A percentile compares a stretch with the other conserved stretches of the same genome.
Conservation (phyloP, 2,113 vertebrate species). For the Monopterus albus region DNA sequence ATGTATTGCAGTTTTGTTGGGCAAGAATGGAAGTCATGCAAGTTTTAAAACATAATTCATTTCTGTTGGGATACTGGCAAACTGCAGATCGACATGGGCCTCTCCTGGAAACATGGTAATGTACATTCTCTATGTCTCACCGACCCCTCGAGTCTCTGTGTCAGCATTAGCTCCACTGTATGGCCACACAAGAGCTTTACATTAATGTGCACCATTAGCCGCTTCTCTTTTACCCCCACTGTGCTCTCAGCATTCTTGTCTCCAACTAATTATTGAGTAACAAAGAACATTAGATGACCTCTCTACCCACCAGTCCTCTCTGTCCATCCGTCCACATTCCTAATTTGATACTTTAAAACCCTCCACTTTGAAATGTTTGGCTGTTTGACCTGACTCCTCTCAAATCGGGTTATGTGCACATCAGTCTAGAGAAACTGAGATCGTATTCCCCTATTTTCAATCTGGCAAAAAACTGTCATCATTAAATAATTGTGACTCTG, state of each 20-base stretch:
- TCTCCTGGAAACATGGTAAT: constrained; percentile 42
- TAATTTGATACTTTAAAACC: constrained; percentile 23
- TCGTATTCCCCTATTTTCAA: too few species aligned
- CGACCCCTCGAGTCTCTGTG: constrained; percentile 17
- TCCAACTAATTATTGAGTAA: constrained; percentile 34
- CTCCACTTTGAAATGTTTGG: constrained; percentile 13
- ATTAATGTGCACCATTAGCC: constrained; percentile 69
- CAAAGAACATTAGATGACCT: constrained; percentile 40
- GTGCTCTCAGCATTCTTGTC: constrained; percentile 26
- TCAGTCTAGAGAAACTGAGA: too few species aligned
- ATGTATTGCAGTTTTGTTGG: background rate
- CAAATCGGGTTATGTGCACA: background rate
- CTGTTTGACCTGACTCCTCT: constrained; percentile 13
- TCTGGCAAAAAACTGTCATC: too few species aligned
- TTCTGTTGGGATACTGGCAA: background rate
- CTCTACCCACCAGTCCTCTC: background rate
- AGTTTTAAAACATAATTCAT: constrained; percentile 14
- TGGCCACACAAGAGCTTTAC: constrained; percentile 43
- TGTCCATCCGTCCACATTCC: background rate
- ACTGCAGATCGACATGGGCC: constrained; percentile 14
- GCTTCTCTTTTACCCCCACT: constrained; percentile 20
- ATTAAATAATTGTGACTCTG: too few species aligned
- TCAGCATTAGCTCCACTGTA: constrained; percentile 22
- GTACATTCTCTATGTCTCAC: constrained; percentile 57
- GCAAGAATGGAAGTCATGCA: constrained; percentile 6